These are phyloP conservation scores for Cygnus atratus DNA, from an alignment of 2,113 vertebrate species.

Conservation along the genomic window DNA sequence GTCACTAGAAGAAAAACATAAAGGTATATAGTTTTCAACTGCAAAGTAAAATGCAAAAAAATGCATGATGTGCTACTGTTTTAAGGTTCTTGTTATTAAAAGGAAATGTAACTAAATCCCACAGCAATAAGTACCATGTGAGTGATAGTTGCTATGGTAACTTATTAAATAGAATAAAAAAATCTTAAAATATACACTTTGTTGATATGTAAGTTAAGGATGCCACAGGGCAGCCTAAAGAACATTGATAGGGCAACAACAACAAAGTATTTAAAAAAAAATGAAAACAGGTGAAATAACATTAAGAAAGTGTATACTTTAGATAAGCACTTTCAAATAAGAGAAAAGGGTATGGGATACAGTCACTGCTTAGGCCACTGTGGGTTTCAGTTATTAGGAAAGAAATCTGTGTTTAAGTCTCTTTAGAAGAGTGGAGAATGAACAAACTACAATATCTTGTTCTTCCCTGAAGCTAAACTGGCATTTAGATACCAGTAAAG, in stretches of 20 bases:
- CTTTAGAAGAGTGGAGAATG: slow-evolving; percentile 26
- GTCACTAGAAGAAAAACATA: background rate
- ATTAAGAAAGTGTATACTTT: slow-evolving; percentile 20
- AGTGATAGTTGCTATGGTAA: slow-evolving; percentile 75
- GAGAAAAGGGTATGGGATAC: background rate
- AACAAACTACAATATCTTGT: background rate
- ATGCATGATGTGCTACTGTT: slow-evolving; percentile 13
- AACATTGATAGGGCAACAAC: background rate
- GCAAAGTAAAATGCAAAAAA: slow-evolving; percentile 18
- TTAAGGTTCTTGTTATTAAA: slow-evolving; percentile 67
- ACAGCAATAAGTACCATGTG: slow-evolving; percentile 63
- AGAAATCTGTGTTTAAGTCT: background rate
- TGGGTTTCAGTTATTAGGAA: background rate
- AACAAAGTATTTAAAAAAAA: slow-evolving; percentile 18
- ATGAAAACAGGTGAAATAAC: background rate
- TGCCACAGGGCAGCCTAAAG: slow-evolving; percentile 41
- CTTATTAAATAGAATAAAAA: slow-evolving; percentile 64
- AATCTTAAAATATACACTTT: slow-evolving; percentile 29
- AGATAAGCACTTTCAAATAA: slow-evolving; percentile 18
- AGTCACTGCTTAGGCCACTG: background rate
- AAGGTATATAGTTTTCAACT: slow-evolving; percentile 20
- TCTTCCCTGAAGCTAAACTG: slow-evolving; percentile 27
- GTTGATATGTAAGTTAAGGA: slow-evolving; percentile 54
- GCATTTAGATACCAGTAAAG: background rate
- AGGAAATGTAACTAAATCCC: slow-evolving; percentile 65